Conservation (phyloP, 1,140 invertebrate genomes). For the Mylabris phalerata region DNA sequence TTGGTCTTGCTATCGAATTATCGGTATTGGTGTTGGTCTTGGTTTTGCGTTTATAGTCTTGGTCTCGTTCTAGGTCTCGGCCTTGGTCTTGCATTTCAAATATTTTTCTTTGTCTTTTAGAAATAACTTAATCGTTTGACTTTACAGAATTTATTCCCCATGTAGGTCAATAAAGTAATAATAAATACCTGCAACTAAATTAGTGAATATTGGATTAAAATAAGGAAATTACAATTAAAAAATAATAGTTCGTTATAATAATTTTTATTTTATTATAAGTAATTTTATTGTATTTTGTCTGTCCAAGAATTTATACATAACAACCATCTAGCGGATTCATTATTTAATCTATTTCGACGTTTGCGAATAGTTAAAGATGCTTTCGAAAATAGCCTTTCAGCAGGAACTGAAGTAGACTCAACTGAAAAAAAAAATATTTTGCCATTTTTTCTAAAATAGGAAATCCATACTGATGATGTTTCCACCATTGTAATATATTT, state of each 20-base stretch:
- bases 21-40: no score
- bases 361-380: conserved; percentile 29
- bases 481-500: conserved; percentile 30
- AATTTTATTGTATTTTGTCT: not conserved
- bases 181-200: not conserved
- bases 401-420: conserved; percentile 36
- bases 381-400: conserved; percentile 36
- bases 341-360: conserved; percentile 27
- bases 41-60: no score
- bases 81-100: no score
- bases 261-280: conserved; percentile 6
- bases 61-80: no score
- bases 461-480: conserved; percentile 27
- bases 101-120: no score
- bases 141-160: not conserved
- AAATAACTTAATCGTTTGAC: no score
- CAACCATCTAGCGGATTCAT: conserved; percentile 23
- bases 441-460: conserved; percentile 37
- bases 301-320: conserved; percentile 26
- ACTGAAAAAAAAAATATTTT: conserved; percentile 38
- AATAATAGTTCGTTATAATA: not conserved
- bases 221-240: not conserved
- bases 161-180: not conserved
- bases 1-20: no score
- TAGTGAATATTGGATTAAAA: not conserved